Percentiles rank a stretch among this genome's conserved stretches.
Conservation (phyloP, 1,140 invertebrate genomes). For the Stegodyphus mimosarum region DNA sequence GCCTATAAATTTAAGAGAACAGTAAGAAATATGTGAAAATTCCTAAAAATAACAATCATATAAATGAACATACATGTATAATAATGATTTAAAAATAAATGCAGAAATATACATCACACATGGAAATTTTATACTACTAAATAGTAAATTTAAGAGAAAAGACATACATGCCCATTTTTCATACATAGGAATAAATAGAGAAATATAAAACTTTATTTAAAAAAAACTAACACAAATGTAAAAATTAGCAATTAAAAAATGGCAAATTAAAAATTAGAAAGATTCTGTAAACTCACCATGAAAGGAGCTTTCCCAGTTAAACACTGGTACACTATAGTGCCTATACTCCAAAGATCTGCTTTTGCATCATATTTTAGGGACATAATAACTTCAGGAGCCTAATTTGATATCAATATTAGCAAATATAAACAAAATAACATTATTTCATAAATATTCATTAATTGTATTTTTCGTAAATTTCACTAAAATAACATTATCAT, state of each 20-base stretch:
- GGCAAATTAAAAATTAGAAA: neutral
- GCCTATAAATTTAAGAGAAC: conserved; percentile 75
- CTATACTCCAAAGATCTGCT: conserved; percentile 98
- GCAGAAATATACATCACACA: too few relatives aligned
- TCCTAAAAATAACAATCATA: too few relatives aligned
- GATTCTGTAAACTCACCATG: conserved; percentile 65
- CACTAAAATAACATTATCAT: too few relatives aligned
- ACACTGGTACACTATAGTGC: conserved; percentile 99
- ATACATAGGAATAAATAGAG: too few relatives aligned
- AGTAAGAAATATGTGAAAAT: neutral
- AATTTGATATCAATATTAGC: conserved; percentile 62
- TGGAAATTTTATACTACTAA: too few relatives aligned
- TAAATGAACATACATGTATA: too few relatives aligned
- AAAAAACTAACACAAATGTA: neutral
- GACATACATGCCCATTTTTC: too few relatives aligned
- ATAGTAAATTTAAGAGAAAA: too few relatives aligned
- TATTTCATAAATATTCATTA: neutral
- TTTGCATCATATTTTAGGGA: conserved; percentile 98
- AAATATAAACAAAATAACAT: neutral
- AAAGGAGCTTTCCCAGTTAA: conserved; percentile 98
- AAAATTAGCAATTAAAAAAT: neutral
- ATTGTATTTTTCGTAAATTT: too few relatives aligned
- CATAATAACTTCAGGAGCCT: conserved; percentile 99
- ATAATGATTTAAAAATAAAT: too few relatives aligned
- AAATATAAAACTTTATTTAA: too few relatives aligned